Percentiles rank a stretch among this genome's conserved stretches.
phyloP scores from a whole-genome alignment of 2,797 vertebrate genomes.

The Liparis tanakae region DNA sequence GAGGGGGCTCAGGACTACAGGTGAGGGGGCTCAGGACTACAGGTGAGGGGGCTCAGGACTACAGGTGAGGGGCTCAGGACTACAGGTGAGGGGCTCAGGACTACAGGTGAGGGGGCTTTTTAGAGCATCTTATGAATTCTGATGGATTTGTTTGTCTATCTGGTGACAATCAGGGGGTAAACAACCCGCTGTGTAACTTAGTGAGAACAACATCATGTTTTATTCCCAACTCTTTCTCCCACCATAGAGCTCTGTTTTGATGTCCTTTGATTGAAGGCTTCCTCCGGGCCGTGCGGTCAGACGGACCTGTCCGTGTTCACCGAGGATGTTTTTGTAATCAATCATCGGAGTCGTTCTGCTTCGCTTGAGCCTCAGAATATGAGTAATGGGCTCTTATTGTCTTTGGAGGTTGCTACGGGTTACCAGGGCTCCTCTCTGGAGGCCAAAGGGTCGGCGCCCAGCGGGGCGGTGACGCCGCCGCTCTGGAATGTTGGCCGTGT shows the following conservation, averaged over 20 bases:
- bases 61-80: background rate
- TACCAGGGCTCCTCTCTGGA: constrained; percentile 55
- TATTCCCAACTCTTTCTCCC: background rate
- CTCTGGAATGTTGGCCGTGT: constrained; percentile 65
- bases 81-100: background rate
- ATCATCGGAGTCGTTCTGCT: constrained; percentile 68
- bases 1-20: too few relatives aligned
- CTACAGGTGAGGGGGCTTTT: background rate
- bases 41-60: background rate
- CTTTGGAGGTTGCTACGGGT: constrained; percentile 72
- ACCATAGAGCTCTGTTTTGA: constrained; percentile 25
- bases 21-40: background rate
- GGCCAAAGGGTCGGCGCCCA: constrained; percentile 73
- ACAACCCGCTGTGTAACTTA: constrained; percentile 4
- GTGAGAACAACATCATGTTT: background rate
- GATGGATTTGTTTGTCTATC: background rate
- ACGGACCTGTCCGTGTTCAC: constrained; percentile 47
- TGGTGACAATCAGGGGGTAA: background rate
- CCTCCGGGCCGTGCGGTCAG: constrained; percentile 35
- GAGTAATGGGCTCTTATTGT: constrained; percentile 75
- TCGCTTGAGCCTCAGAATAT: constrained; percentile 71
- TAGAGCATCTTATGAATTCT: background rate
- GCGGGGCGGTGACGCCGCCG: constrained; percentile 51
- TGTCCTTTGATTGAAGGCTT: constrained; percentile 27
- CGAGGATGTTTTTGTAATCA: too few relatives aligned